These are phyloP conservation scores for Nymphalis urticae DNA, from an alignment of 2,888 invertebrate genomes.

Conservation along the genomic window DNA sequence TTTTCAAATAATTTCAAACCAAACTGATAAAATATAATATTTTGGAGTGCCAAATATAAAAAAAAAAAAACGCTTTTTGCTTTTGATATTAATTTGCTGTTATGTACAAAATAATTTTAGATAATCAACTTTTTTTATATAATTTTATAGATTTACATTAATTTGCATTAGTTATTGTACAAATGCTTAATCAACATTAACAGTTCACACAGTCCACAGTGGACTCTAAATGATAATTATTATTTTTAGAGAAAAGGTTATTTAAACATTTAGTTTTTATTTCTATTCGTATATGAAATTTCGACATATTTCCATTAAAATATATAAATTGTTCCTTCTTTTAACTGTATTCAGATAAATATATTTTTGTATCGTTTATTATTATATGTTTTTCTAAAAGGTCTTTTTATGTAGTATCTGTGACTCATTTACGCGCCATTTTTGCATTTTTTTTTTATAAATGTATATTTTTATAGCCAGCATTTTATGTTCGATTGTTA, in stretches of 20 bases:
- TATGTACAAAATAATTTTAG: conserved; percentile 24
- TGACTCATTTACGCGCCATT: conserved; percentile 26
- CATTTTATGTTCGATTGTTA: background rate
- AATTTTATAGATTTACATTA: too few relatives aligned
- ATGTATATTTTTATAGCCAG: conserved; percentile 4
- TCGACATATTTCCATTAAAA: too few relatives aligned
- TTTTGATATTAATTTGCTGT: conserved; percentile 15
- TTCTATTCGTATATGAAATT: too few relatives aligned
- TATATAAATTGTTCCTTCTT: too few relatives aligned
- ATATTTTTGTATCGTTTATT: conserved; percentile 1
- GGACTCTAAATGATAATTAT: too few relatives aligned
- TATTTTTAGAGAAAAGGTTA: too few relatives aligned
- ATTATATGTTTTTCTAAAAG: background rate
- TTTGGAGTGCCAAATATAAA: conserved; percentile 18
- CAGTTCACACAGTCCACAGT: too few relatives aligned
- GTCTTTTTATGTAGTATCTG: background rate
- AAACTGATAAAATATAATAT: background rate
- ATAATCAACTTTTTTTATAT: background rate
- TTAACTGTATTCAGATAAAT: background rate
- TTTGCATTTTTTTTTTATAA: conserved; percentile 21
- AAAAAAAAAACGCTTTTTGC: background rate
- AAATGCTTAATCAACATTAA: too few relatives aligned
- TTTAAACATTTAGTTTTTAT: too few relatives aligned
- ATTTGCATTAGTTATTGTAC: too few relatives aligned
- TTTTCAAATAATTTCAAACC: background rate